A percentile compares a stretch with the other conserved stretches of the same genome.
phyloP scores from a whole-genome alignment of 2,797 vertebrate genomes.

The Mormyrops boulengeri region DNA sequence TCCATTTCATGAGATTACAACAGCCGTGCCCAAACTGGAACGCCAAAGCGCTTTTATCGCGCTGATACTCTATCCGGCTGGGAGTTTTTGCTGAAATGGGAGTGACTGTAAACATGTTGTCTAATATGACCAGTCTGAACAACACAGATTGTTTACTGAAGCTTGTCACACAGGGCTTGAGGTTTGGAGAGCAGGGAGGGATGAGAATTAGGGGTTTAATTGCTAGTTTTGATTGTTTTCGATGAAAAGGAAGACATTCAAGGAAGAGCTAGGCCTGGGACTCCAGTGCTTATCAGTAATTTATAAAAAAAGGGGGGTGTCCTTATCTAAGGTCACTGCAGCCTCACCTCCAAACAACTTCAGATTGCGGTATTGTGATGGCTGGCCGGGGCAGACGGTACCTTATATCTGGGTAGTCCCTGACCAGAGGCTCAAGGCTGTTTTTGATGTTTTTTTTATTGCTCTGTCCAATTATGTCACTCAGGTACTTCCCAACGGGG shows the following conservation, averaged over 20 bases:
- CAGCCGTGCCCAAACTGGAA: not conserved
- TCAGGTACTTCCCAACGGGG: slow-evolving; percentile 58
- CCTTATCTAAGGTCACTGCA: not conserved
- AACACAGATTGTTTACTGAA: not conserved
- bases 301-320: not conserved
- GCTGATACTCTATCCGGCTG: not conserved
- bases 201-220: not conserved
- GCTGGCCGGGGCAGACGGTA: slow-evolving; percentile 28
- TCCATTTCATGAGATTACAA: not conserved
- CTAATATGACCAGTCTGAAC: not conserved
- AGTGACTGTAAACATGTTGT: not conserved
- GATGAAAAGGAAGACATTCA: not conserved
- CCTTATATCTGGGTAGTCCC: slow-evolving; percentile 78
- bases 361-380: not conserved
- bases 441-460: slow-evolving; percentile 60
- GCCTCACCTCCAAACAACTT: not conserved
- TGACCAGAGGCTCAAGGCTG: slow-evolving; percentile 55
- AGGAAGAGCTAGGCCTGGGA: not conserved
- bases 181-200: not conserved
- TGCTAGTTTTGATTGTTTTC: not conserved
- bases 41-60: not conserved
- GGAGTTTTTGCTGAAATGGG: not conserved
- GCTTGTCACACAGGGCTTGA: not conserved
- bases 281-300: not conserved
- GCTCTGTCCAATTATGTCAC: slow-evolving; percentile 63